Evolutionary conservation across 2,888 invertebrate genomes (phyloP), one percentile per base, ranked within the genome.

Genomic region (Pseudococcus jackbeardsleyi): DNA sequence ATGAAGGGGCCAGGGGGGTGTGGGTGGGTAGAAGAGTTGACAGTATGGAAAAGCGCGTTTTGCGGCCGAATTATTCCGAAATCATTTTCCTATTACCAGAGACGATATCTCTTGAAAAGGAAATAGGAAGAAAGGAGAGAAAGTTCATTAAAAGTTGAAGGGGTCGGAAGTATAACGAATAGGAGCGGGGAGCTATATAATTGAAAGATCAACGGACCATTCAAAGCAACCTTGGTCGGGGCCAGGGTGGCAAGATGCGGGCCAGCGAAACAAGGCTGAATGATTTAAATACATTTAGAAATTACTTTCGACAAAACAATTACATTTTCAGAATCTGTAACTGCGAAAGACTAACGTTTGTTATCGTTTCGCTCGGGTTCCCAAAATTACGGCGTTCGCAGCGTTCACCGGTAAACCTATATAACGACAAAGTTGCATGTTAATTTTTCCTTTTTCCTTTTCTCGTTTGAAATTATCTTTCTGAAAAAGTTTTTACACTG

Each of bases 121-220:
- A 77, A 87, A 87, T 64, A 86, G 59, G 87, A 87, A 87, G 87
- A 87, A 87, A 87, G 87, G 87, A 87, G 77, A 87, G 87, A 87
- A 87, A 87, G 87, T 87, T 87, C 50, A 50, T 87, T 79, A 72
- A 87, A 87, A 87, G 72, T 87, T 87, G 54, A 64, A 86, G 87
- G 86, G 87, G 87, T 87, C 87, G 87, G 87, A 87, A 87, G 77
- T 77, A 50, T 77, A 77, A 79, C 50, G 87, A 46, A 50, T 50
- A 50, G 39, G 79, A 26, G 87, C 77, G 86, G 68, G 68, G 77
- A 77, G 46, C 33, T 33, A 33, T 87, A 79, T 87, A 87, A 87
- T 87, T 87, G 87, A 87, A 87, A 87, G 87, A 87, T 87, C 87
- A 87, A 77, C 79, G 50, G 79, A 87, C 87, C 87, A 82, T 87